phyloP scores from a whole-genome alignment of 2,888 invertebrate genomes.

The Drepana falcataria region DNA sequence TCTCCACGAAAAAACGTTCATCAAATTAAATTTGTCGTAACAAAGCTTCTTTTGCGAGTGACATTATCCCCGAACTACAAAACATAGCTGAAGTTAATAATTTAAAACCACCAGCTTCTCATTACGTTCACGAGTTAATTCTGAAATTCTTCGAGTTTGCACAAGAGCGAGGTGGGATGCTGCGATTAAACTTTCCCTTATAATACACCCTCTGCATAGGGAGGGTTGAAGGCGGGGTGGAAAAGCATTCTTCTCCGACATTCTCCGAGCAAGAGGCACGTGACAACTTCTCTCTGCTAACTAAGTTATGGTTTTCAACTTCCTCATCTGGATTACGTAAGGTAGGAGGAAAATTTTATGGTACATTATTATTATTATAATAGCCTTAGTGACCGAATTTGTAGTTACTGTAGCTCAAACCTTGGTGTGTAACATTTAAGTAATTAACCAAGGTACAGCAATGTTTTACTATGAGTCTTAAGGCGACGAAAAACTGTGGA shows the following conservation, averaged over 20 bases:
- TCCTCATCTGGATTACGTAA: constrained; percentile 9
- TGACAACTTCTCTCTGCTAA: constrained; percentile 35
- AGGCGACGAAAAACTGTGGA: too few relatives aligned
- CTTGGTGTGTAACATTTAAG: too few relatives aligned
- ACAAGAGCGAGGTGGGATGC: constrained; percentile 9
- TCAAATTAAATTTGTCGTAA: too few relatives aligned
- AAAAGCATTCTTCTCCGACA: constrained; percentile 27
- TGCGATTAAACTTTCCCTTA: constrained; percentile 34
- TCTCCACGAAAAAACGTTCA: too few relatives aligned
- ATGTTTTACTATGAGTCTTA: too few relatives aligned
- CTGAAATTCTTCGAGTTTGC: constrained; percentile 27
- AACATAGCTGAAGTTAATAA: neutral
- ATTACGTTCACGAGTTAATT: constrained; percentile 31
- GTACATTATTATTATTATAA: too few relatives aligned
- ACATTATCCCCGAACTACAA: too few relatives aligned
- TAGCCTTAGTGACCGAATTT: too few relatives aligned
- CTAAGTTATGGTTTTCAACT: constrained; percentile 34
- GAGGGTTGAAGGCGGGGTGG: constrained; percentile 6
- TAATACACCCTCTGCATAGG: constrained; percentile 21
- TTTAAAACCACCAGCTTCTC: constrained; percentile 11
- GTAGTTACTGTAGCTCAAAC: too few relatives aligned
- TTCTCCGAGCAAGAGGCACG: constrained; percentile 22
- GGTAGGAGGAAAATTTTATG: neutral
- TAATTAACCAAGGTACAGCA: too few relatives aligned
- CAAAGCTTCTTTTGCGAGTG: too few relatives aligned